phyloP scores from a whole-genome alignment of 1,140 invertebrate genomes.

The Ceratosolen solmsi region DNA sequence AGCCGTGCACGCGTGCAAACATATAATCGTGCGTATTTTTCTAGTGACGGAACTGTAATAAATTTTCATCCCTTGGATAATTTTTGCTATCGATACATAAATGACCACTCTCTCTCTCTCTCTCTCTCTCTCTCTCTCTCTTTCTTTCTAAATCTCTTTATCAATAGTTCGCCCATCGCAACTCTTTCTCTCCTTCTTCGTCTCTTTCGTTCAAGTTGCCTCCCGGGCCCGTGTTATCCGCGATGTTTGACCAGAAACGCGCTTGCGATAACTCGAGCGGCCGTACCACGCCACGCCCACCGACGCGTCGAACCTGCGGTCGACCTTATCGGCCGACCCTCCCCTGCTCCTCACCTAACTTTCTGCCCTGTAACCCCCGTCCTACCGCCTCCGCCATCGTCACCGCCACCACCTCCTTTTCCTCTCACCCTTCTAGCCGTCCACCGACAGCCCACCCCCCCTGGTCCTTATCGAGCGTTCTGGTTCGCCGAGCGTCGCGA shows the following conservation, averaged over 20 bases:
- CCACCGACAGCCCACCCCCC: not conserved
- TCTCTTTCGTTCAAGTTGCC: not conserved
- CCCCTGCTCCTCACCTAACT: not conserved
- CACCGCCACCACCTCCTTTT: too few relatives aligned
- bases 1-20: not conserved
- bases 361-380: not conserved
- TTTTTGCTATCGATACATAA: too few relatives aligned
- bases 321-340: slow-evolving; percentile 56
- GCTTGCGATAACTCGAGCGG: slow-evolving; percentile 16
- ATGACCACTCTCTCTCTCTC: too few relatives aligned
- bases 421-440: not conserved
- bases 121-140: too few relatives aligned
- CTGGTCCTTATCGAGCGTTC: slow-evolving; percentile 62
- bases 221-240: not conserved
- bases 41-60: not conserved
- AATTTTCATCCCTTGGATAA: not conserved
- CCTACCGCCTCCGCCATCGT: not conserved
- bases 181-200: not conserved
- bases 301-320: slow-evolving; percentile 47
- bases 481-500: slow-evolving; percentile 56
- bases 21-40: not conserved
- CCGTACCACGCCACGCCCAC: slow-evolving; percentile 45
- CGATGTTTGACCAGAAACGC: slow-evolving; percentile 44
- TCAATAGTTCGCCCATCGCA: too few relatives aligned
- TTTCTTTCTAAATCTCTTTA: too few relatives aligned